Evolutionary conservation across 2,888 invertebrate genomes (phyloP), one percentile per base, ranked within the genome.

Genomic region (Chaitophorus viminalis): DNA sequence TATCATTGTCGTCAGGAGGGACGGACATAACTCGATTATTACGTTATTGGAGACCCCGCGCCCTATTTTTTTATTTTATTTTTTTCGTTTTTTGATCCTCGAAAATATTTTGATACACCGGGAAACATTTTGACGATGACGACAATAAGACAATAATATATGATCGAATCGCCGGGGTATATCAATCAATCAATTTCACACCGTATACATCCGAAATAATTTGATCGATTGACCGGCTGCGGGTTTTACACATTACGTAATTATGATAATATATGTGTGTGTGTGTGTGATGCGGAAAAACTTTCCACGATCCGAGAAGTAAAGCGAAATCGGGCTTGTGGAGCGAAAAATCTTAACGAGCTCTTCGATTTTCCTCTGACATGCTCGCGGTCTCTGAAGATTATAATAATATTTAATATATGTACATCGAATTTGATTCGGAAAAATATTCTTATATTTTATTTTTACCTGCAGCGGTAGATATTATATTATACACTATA

Each of bases 11-110:
- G 68, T 25, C 1, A 14, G 3, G 29, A n/a, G 78, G 36, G 72
- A 79, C 79, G 18, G 72, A 60, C n/a, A 36, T 86, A 86, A 86
- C 86, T 86, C 78, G 86, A 86, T 86, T 86, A 86, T 86, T 86
- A 72, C 52, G 86, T 79, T 86, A 79, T 86, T 33, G 33, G 85
- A 78, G 18, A 52, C 77, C 85, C 70, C 68, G 17, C 33, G 3
- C 52, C 33, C 21, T 31, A 25, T 36, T 65, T 36, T 25, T 39
- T 75, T 65, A 31, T 33, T 25, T 60, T 25, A 33, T 21, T 82
- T 60, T 29, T 21, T 72, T 14, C 18, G 3, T 79, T 65, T 39
- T 65, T 83, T n/a, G 14, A 3, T 46, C n/a, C 72, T 2, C 25
- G 17, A 79, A 29, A 87, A 74, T 87, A 87, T 87, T 87, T 87